Evolutionary conservation across 2,797 vertebrate genomes (phyloP), one percentile per base, ranked within the genome.

Genomic region (Tangara arthus): DNA sequence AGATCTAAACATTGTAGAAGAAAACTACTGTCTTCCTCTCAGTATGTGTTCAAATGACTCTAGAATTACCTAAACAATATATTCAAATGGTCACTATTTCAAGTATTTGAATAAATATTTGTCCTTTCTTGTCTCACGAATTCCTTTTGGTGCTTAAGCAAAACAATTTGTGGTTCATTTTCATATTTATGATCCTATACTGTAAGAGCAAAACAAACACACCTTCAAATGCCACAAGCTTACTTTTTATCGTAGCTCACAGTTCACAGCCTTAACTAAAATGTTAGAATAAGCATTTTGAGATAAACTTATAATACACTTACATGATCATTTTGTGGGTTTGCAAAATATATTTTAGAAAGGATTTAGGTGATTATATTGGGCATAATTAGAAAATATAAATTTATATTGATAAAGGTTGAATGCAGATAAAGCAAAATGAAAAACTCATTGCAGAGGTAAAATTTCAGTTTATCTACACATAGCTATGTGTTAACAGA

Each of bases 101-200:
- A 86, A 90, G 72, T 66, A 63, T 61, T 83, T 69, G 42, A 89
- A 92, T 83, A 93, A 95, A 86, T 94, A 86, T 91, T 91, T 90
- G 39, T 55, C 24, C 49, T 64, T 86, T 86, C 53, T 83, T 66
- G 35, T 78, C 42, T 80, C 41, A 39, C 34, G 49, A 39, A 92
- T 88, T 83, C 47, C 32, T 91, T 84, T 85, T 92, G 15, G 60
- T 65, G 42, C 52, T 72, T 28, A 69, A 89, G 57, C 44, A 89
- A 72, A 94, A 56, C 41, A 69, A 82, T 24, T 68, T 59, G 26
- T 42, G 34, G 26, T 9, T 72, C 7, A 90, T 96, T 92, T 95
- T 32, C 76, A 27, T 88, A 90, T 60, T 88, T 82, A 76, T 79
- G 55, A 66, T 49, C 39, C 61, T 20, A 12, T 59, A 66, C 55